Conservation (phyloP, 1,140 invertebrate species). For the Drosophila nannoptera region DNA sequence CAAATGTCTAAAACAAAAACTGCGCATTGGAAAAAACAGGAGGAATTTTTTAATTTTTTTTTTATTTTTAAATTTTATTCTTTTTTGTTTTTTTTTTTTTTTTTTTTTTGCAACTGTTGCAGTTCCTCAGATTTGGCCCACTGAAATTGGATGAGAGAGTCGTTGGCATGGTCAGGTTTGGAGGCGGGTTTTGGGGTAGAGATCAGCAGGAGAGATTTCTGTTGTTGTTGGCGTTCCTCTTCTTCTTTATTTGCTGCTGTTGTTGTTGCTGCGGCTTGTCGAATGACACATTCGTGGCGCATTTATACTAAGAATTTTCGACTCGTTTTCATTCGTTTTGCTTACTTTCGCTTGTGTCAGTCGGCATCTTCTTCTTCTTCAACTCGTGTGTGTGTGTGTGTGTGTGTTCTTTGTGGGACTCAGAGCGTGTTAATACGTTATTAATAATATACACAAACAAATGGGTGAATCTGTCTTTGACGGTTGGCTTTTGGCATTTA, state of each 20-base stretch:
- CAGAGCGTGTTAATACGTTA: conserved; percentile 69
- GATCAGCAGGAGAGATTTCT: conserved; percentile 42
- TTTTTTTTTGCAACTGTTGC: conserved; percentile 44
- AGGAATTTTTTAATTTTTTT: conserved; percentile 1
- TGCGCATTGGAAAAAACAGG: conserved; percentile 11
- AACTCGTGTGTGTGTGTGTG: too few relatives aligned
- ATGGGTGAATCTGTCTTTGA: conserved; percentile 43
- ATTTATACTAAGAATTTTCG: conserved; percentile 51
- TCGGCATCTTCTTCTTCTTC: conserved; percentile 20
- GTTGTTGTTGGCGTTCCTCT: conserved; percentile 47
- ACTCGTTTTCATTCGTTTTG: conserved; percentile 22
- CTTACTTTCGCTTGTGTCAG: conserved; percentile 4
- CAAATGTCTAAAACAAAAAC: conserved; percentile 17
- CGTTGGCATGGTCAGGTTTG: background rate
- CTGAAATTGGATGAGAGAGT: conserved; percentile 28
- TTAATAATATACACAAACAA: conserved; percentile 60
- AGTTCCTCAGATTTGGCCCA: conserved; percentile 49
- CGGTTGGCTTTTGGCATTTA: conserved; percentile 21
- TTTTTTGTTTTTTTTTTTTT: too few relatives aligned
- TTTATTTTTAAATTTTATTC: too few relatives aligned
- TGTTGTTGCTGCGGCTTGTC: conserved; percentile 31
- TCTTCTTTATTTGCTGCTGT: conserved; percentile 32
- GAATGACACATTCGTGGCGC: conserved; percentile 65
- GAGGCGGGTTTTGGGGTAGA: background rate
- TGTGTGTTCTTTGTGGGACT: too few relatives aligned